phyloP scores from a whole-genome alignment of 2,888 invertebrate species.

The Xylocampa areola region DNA sequence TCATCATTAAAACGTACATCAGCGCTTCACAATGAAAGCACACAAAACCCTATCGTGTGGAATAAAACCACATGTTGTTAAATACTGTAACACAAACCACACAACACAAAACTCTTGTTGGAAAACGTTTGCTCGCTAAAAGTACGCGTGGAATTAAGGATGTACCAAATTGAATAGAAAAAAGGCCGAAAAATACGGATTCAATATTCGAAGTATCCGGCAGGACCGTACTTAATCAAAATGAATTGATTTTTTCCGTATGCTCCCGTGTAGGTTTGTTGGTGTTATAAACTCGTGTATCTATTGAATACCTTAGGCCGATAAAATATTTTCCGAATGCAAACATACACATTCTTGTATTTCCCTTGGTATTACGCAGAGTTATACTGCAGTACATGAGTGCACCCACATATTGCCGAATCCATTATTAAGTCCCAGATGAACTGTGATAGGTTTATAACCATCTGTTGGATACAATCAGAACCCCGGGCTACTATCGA shows the following conservation, averaged over 20 bases:
- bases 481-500: too few relatives aligned
- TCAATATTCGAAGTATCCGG: slow-evolving; percentile 42
- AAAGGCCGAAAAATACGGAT: slow-evolving; percentile 38
- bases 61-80: slow-evolving; percentile 43
- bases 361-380: too few relatives aligned
- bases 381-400: too few relatives aligned
- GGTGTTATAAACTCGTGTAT: neutral
- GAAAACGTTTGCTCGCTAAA: slow-evolving; percentile 53
- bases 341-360: too few relatives aligned
- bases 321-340: too few relatives aligned
- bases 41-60: slow-evolving; percentile 18
- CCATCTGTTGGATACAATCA: too few relatives aligned
- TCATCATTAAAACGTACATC: too few relatives aligned
- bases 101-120: slow-evolving; percentile 53
- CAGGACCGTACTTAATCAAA: slow-evolving; percentile 33
- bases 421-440: too few relatives aligned
- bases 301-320: too few relatives aligned
- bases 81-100: slow-evolving; percentile 44
- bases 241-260: slow-evolving; percentile 13
- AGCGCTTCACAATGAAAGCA: slow-evolving; percentile 16
- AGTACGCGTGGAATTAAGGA: slow-evolving; percentile 47
- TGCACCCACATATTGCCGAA: too few relatives aligned
- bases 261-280: neutral
- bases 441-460: too few relatives aligned
- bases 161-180: slow-evolving; percentile 30